Evolutionary conservation across 2,113 vertebrate species (phyloP).

Genomic region (Mohoua ochrocephala): DNA sequence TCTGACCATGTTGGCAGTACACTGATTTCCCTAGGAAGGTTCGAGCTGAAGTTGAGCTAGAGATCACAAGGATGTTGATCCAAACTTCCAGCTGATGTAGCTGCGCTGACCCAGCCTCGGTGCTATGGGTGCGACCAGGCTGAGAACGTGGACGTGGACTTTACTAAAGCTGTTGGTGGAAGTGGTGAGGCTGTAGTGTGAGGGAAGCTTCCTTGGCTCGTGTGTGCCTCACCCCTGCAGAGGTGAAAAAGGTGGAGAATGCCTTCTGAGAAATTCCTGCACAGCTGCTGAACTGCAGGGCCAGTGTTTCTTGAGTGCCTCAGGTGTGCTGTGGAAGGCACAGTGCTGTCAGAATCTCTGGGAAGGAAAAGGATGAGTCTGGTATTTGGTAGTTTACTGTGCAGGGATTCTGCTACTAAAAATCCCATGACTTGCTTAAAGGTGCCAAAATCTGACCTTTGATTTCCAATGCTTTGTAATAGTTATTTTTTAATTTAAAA

Average conservation of each 20-base stretch:
- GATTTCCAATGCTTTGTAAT: neutral
- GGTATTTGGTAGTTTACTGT: neutral
- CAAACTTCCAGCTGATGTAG: neutral
- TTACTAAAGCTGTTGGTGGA: neutral
- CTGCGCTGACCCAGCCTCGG: neutral
- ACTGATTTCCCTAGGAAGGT: neutral
- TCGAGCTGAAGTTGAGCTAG: neutral
- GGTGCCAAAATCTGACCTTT: neutral
- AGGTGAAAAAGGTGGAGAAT: neutral
- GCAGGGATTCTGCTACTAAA: neutral
- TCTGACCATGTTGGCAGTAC: rapidly evolving
- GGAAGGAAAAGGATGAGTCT: neutral
- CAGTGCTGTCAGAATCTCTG: neutral
- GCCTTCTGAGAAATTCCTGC: neutral
- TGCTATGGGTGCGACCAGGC: neutral
- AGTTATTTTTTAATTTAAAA: neutral
- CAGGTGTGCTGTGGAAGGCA: neutral
- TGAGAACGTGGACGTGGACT: neutral
- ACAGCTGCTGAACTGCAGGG: neutral
- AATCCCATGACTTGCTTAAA: neutral
- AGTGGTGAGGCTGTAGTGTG: neutral
- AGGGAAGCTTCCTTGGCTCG: neutral
- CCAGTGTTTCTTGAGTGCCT: neutral
- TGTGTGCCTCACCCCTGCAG: neutral
- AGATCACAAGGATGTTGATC: neutral